These are phyloP conservation scores for Sciurus carolinensis DNA, from an alignment of 2,797 vertebrate species.

Conservation along the genomic window DNA sequence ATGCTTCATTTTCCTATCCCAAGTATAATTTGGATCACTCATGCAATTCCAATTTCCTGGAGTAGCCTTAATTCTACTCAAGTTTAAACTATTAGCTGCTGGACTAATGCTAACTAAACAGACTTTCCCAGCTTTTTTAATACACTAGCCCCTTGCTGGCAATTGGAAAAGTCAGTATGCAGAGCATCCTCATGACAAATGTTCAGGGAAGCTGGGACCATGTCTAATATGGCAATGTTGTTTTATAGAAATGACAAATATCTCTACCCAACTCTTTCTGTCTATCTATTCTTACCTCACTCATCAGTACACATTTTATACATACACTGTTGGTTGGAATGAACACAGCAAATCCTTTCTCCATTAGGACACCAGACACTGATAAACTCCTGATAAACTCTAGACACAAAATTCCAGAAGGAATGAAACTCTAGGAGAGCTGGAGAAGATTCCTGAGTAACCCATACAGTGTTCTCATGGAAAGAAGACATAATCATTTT, in stretches of 20 bases:
- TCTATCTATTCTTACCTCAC: neutral
- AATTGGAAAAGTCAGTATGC: neutral
- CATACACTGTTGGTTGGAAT: neutral
- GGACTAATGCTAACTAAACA: neutral
- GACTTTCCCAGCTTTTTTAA: neutral
- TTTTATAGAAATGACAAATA: neutral
- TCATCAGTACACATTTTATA: neutral
- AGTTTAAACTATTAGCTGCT: neutral
- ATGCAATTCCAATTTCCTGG: neutral
- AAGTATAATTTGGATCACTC: neutral
- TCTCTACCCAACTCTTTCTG: too few relatives aligned
- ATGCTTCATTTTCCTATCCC: neutral
- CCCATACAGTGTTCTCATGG: neutral
- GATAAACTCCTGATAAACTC: too few relatives aligned
- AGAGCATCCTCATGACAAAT: neutral
- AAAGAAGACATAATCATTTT: neutral
- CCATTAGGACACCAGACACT: neutral
- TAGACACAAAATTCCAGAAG: neutral
- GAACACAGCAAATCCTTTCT: too few relatives aligned
- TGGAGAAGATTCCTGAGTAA: neutral
- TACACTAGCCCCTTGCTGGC: too few relatives aligned
- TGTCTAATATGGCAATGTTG: neutral
- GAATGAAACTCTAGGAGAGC: too few relatives aligned
- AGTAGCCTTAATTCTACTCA: neutral
- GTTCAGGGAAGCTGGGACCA: too few relatives aligned